Evolutionary conservation across 2,888 invertebrate genomes (phyloP).

Genomic region (Lymantria dispar): DNA sequence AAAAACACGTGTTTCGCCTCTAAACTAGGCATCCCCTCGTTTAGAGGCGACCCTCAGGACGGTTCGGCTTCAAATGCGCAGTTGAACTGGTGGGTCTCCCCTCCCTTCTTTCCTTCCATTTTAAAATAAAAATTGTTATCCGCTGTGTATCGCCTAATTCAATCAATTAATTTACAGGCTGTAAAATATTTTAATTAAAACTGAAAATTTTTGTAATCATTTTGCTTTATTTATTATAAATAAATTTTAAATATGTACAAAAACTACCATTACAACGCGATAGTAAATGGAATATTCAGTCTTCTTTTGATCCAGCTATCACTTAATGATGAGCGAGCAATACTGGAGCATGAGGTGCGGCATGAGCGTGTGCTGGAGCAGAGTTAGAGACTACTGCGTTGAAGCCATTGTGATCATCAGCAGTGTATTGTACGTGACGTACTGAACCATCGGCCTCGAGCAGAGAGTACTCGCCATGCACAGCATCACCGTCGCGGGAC

Average conservation of each 20-base stretch:
- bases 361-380: conserved; percentile 47
- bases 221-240: conserved; percentile 7
- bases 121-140: too few relatives aligned
- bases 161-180: too few relatives aligned
- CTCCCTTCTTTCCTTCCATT: too few relatives aligned
- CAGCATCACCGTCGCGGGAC: conserved; percentile 83
- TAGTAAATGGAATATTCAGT: conserved; percentile 6
- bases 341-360: conserved; percentile 38
- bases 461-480: conserved; percentile 78
- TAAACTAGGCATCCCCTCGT: too few relatives aligned
- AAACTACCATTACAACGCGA: neutral
- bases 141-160: too few relatives aligned
- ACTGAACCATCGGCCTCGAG: conserved; percentile 78
- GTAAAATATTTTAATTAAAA: too few relatives aligned
- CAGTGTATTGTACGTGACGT: conserved; percentile 78
- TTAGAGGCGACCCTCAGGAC: too few relatives aligned
- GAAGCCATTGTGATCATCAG: conserved; percentile 75
- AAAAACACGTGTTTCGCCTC: too few relatives aligned
- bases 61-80: too few relatives aligned
- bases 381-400: conserved; percentile 67
- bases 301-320: neutral
- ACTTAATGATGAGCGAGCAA: conserved; percentile 45
- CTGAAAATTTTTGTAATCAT: neutral
- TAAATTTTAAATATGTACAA: conserved; percentile 13
- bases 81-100: too few relatives aligned